Base-by-base conservation (phyloP, 1,140 invertebrate genomes). In the Leptinotarsa undecemlineata region DNA sequence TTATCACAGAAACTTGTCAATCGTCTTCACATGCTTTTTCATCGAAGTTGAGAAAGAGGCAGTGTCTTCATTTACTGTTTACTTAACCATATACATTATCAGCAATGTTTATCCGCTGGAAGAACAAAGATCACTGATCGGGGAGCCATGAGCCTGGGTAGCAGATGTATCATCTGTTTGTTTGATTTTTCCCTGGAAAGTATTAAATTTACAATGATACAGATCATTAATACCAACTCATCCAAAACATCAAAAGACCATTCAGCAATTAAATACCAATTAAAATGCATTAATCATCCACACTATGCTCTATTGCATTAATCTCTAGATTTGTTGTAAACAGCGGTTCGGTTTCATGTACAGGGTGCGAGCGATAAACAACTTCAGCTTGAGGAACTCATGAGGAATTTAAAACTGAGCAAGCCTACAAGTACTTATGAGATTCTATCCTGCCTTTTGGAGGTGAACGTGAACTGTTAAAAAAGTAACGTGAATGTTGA, bases 61-160 rank as follows among this genome's bases (percentile, higher is more conserved):
- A 67, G 23, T 21, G 14, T 67, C n/a, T 67, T 67, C 19, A 67
- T 6, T 48, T 19, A 74, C 70, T 42, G 48, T 71, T 69, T 42
- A 72, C 69, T 51, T 13, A 63, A 69, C 21, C 61, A 64, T 47
- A 33, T 60, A 19, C 42, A 70, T 76, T 76, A 78, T 74, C 71
- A 78, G 71, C 63, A 62, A 73, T 78, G 74, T 70, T 77, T 72
- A 73, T 48, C 15, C n/a, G 64, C 19, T 60, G 60, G 14, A 61
- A 60, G 77, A 71, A 71, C 77, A 78, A 78, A 78, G 77, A 78
- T 78, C 77, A 78, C 69, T 71, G 69, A 42, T 71, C 57, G 19
- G 8, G 19, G 33, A 42, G 33, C 33, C 8, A 42, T 42, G 33
- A 48, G n/a, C 47, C 51, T 21, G 23, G 48, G 20, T 47, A 71